Base-by-base conservation (phyloP, 1,140 invertebrate genomes). In the Drosophila punjabiensis region DNA sequence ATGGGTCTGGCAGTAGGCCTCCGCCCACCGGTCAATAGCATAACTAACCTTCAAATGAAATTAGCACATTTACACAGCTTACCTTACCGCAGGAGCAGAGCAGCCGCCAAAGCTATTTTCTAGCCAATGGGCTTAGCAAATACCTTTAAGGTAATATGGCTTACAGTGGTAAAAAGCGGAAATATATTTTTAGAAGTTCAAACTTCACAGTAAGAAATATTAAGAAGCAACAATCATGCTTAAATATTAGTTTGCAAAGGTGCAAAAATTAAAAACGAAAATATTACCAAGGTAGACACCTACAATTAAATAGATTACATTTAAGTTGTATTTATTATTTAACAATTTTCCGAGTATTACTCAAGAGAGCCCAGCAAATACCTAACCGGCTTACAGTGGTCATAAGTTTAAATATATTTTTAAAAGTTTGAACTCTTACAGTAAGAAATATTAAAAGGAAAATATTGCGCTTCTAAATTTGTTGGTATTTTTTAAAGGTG, bases 21-120 rank as follows among this genome's bases (percentile, higher is more conserved):
- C 55, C 55, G 35, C 55, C 55, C 37, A 58, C 55, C 68, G 84
- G 84, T 81, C 84, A 88, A 88, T 84, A 69, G 68, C 85, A 88
- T 88, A 85, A 88, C 84, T 85, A 81, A 88, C 85, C 85, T 88
- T 90, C 85, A 81, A 85, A 89, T 85, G 86, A 79, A 88, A 88
- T 88, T 88, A 88, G 82, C 86, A 88, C 85, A 85, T 89, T 90
- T 85, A 62, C 82, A 76, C 69, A 73, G 81, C 85, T 88, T 84
- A 88, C 78, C 74, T 84, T 81, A 89, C 85, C 81, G 56, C 85
- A 88, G 60, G 33, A 45, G 30, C 47, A 50, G 55, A 13, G 45
- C 33, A 41, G 55, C 28, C 20, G 11, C 10, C 8, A 5, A 45
- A 32, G 64, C 59, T 13, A 18, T 35, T 45, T 64, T 24, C 20